Base-by-base conservation (phyloP, 2,113 vertebrate genomes). In the Chaetodon trifascialis region DNA sequence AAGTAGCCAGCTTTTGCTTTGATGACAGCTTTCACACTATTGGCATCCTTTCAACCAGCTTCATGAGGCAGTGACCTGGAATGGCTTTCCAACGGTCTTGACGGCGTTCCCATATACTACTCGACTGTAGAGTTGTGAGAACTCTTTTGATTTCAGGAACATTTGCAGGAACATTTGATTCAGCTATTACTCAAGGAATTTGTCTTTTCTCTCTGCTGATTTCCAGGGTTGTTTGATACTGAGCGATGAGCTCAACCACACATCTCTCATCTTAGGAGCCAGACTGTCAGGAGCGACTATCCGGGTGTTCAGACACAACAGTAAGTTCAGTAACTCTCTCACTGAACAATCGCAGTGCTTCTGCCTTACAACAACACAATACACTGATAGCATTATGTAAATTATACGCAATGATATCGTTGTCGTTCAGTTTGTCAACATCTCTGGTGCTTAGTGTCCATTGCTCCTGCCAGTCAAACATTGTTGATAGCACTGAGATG, bases 221-320 rank as follows among this genome's bases (percentile, higher is more conserved):
- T 89, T 93, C 71, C 93, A 98, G 98, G 97, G 97, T 59, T 97
- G 97, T 90, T 96, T 99, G 87, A 99, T 99, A 93, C 90, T 99
- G 91, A 99, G 98, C 73, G 98, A 99, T 82, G 98, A 99, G 83
- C 91, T 98, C 91, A 99, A 98, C 91, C 98, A 99, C 88, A 93
- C 96, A 7, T 99, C 98, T 79, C 94, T 99, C 4, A 91, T 99
- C 81, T 95, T 99, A 36, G 98, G 98, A 30, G 96, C 97, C 2
- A 95, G 97, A 86, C 94, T 99, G 66, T 98, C 98, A 16, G 96
- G 97, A 62, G 97, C 98, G 21, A 97, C 96, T 11, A 96, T 99
- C 86, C 94, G 96, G 79, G 95, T 96, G 86, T 99, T 97, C 95
- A 99, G 98, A 92, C 98, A 99, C 88, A 98, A 99, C 92, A 96